Percentiles rank a stretch among this genome's conserved stretches.
Conservation (phyloP, 2,113 vertebrate species). For the Sceloporus undulatus region DNA sequence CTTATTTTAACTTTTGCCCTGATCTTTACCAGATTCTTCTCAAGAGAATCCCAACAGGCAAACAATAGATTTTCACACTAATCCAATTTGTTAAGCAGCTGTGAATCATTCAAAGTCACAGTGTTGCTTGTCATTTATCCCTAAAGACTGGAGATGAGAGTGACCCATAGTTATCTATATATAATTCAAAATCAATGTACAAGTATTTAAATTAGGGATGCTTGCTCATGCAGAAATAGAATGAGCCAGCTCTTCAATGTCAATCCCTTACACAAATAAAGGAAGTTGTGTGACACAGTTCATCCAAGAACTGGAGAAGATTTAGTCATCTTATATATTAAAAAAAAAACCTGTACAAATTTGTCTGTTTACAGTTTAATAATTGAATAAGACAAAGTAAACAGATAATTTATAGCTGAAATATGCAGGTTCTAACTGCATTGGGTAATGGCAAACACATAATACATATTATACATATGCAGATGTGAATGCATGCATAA, state of each 20-base stretch:
- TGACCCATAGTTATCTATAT: neutral
- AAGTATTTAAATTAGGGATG: constrained; percentile 16
- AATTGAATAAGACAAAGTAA: neutral
- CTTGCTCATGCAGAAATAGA: constrained; percentile 15
- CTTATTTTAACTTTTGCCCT: constrained; percentile 7
- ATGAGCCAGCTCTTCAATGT: neutral
- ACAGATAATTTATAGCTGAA: neutral
- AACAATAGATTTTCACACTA: neutral
- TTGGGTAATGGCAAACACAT: neutral
- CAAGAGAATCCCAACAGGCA: neutral
- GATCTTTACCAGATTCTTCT: neutral
- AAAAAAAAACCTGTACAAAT: neutral
- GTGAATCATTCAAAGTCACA: constrained; percentile 20
- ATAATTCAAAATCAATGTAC: constrained; percentile 27
- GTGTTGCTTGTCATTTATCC: neutral
- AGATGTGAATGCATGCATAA: neutral
- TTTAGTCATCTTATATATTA: neutral
- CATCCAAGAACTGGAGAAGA: neutral
- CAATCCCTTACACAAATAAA: neutral
- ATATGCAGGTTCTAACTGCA: neutral
- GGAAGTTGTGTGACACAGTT: neutral
- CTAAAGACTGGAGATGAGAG: neutral
- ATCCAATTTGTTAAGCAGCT: neutral
- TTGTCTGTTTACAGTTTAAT: neutral
- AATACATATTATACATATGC: no score